Evolutionary conservation across 2,888 invertebrate species (phyloP), one percentile per base, ranked within the genome.

Genomic region (Drosophila aldrichi): DNA sequence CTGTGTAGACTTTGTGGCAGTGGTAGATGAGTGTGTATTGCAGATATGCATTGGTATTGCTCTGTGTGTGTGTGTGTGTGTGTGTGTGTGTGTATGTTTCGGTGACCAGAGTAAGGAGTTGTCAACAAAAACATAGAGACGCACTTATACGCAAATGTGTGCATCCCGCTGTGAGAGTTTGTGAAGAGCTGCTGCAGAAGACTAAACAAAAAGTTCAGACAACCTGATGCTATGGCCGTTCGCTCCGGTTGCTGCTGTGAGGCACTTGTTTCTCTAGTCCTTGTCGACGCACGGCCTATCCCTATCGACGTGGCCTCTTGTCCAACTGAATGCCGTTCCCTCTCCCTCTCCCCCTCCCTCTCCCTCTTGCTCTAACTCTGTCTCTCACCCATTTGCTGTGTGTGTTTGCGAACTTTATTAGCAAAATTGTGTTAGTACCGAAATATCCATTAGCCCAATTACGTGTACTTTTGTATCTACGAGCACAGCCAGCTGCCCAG

Each of bases 401-500:
- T 72, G 77, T 88, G 87, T 86, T 88, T 86, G 81, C 79, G 76
- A 86, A 88, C 85, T 86, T 86, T 86, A 86, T 86, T 86, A 86
- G 89, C 81, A 88, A 86, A 88, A 88, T 86, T 86, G 89, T 86
- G 85, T 86, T 86, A 88, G 87, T 88, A 83, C 89, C 89, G 76
- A 86, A 86, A 86, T 86, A 86, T 88, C 89, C 85, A 86, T 86
- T 86, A 86, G 85, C 85, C 85, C 85, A 86, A 86, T 86, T 86
- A 86, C 89, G 89, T 86, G 89, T 86, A 87, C 85, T 86, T 86
- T 83, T 88, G 89, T 82, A 79, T 70, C 77, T 70, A 64, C 16
- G 7, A 54, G 51, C 36, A 44, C 71, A 74, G 51, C 40, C 51
- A n/a, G 22, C 43, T 32, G 54, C 22, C 62, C 66, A 67, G 36